Percentiles rank a stretch among this genome's conserved stretches.
These are phyloP conservation scores for Phalacrocorax aristotelis DNA, from an alignment of 2,113 vertebrate genomes.

Conservation along the genomic window DNA sequence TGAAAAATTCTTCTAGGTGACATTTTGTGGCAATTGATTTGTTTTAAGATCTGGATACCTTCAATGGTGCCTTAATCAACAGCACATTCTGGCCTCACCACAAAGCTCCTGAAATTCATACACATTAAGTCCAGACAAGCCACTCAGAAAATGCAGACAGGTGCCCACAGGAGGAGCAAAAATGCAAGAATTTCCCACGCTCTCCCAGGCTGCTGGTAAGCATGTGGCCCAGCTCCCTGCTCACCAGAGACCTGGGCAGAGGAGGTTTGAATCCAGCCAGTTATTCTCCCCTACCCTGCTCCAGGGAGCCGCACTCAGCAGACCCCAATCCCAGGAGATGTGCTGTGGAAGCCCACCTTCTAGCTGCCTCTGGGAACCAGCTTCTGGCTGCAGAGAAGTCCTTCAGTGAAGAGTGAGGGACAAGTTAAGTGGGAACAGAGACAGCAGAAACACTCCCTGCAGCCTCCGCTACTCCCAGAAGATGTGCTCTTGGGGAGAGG, in stretches of 20 bases:
- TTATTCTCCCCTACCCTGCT: neutral
- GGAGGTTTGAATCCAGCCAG: neutral
- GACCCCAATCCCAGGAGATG: neutral
- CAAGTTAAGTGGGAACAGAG: neutral
- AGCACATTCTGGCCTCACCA: neutral
- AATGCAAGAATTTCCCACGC: neutral
- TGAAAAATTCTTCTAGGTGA: neutral
- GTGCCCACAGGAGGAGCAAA: neutral
- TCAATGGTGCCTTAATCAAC: neutral
- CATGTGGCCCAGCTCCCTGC: neutral
- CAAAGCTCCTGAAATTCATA: neutral
- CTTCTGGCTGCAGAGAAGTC: neutral
- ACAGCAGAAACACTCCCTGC: neutral
- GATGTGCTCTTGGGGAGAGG: neutral
- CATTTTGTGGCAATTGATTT: neutral
- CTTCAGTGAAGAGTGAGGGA: neutral
- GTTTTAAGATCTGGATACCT: neutral
- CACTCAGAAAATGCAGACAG: neutral
- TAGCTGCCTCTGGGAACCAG: neutral
- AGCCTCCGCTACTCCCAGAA: neutral
- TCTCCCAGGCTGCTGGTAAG: neutral
- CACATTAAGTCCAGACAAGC: accelerated
- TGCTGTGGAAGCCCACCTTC: neutral
- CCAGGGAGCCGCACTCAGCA: neutral
- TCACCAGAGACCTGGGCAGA: neutral